Percentiles rank a stretch among this genome's conserved stretches.
Conservation (phyloP, 2,113 vertebrate genomes). For the Pachycephala philippinensis region DNA sequence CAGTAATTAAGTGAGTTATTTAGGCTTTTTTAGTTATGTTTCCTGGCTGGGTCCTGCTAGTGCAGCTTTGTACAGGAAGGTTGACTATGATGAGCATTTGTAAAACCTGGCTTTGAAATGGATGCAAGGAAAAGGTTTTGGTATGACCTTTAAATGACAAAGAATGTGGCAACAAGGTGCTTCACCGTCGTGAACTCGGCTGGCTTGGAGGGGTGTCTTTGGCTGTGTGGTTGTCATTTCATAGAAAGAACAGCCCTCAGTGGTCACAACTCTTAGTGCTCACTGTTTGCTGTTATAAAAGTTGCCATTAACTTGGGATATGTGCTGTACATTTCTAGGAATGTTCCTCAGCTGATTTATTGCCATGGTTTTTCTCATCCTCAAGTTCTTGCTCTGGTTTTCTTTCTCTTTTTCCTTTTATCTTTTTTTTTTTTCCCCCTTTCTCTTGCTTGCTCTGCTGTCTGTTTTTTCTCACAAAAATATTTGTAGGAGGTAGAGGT, state of each 20-base stretch:
- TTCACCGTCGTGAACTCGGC: not conserved
- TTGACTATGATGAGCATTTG: not conserved
- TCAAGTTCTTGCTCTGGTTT: not conserved
- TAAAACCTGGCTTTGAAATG: not conserved
- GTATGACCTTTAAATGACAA: not conserved
- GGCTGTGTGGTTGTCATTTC: not conserved
- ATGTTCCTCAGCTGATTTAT: not conserved
- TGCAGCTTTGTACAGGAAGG: not conserved
- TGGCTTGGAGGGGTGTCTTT: not conserved
- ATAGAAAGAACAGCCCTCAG: not conserved
- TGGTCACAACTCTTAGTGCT: not conserved
- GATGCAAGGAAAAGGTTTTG: not conserved
- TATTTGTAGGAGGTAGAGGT: not conserved
- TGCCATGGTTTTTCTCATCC: not conserved
- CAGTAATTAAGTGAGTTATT: not conserved
- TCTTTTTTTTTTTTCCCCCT: not conserved
- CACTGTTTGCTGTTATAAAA: not conserved
- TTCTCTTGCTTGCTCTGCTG: not conserved
- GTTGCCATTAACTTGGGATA: not conserved
- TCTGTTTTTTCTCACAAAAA: not conserved
- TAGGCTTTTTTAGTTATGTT: not conserved
- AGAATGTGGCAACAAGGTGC: not conserved
- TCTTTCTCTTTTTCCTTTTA: not conserved
- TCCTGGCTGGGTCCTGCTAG: not conserved
- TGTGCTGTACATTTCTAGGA: not conserved